Evolutionary conservation across 2,888 invertebrate species (phyloP), one percentile per base, ranked within the genome.

Genomic region (Polyploca ridens): DNA sequence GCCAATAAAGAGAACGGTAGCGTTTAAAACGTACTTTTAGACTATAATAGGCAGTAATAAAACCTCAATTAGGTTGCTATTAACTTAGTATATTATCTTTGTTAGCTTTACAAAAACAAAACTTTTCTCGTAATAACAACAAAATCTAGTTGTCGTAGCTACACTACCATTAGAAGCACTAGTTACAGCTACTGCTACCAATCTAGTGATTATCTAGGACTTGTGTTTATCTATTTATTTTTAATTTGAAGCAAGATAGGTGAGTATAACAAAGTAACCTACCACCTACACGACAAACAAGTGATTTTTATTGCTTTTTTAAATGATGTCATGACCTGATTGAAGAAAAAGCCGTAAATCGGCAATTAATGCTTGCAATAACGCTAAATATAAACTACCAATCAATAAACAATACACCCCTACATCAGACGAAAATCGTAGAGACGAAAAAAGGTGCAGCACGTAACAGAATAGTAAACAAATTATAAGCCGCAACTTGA

Each of bases 401-500:
- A 27, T 2, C 27, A 27, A 27, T 27, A 27, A 27, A 27, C 27
- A 27, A 2, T 27, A 27, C 27, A 27, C 1, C 27, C 27, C 27
- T 27, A 27, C 1, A 27, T 27, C 27, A 27, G 27, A 27, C 27
- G 27, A 27, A 27, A 27, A 27, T 27, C 27, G 27, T 27, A 27
- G 27, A 27, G 27, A 27, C 27, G 27, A 27, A 27, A 27, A 27
- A 27, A 27, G 27, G 27, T 27, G 27, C 27, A 27, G 27, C 6
- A n/a, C 46, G 14, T 10, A 44, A 46, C n/a, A n/a, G 14, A n/a
- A 44, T 44, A 4, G 14, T 73, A 74, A 68, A 75, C 77, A 86
- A 86, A 84, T 86, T 86, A 85, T 82, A 80, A 75, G 79, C 79
- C 81, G 72, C 84, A 83, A 74, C 72, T 78, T 75, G 75, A 84